Conservation (phyloP, 2,797 vertebrate species). For the Apogon hyalosoma region DNA sequence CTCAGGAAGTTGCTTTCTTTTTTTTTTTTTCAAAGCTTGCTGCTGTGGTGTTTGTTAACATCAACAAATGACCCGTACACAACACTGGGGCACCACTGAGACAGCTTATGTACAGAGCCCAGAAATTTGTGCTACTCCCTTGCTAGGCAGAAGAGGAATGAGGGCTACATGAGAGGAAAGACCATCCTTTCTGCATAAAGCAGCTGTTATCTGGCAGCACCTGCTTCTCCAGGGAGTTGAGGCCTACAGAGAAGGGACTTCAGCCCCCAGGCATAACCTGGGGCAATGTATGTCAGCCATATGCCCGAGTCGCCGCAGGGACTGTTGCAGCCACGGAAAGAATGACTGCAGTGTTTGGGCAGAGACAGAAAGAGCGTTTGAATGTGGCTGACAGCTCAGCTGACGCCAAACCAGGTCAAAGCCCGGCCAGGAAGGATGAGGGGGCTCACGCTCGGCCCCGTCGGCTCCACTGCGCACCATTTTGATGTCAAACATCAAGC, state of each 20-base stretch:
- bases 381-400: constrained; percentile 43
- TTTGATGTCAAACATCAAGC: constrained; percentile 47
- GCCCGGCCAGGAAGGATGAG: constrained; percentile 31
- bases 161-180: constrained; percentile 10
- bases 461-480: background rate
- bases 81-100: too few species aligned
- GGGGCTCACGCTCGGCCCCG: background rate
- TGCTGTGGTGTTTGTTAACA: too few species aligned
- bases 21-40: too few species aligned
- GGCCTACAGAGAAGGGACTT: constrained; percentile 41
- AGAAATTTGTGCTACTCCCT: too few species aligned
- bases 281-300: constrained; percentile 67
- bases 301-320: constrained; percentile 60
- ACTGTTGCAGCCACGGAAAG: constrained; percentile 20
- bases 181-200: constrained; percentile 37
- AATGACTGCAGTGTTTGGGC: constrained; percentile 59
- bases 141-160: too few species aligned
- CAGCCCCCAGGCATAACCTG: constrained; percentile 63
- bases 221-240: constrained; percentile 61
- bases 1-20: too few species aligned
- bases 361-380: constrained; percentile 44
- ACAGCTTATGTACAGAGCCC: too few species aligned
- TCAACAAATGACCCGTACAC: too few species aligned
- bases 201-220: constrained; percentile 64
- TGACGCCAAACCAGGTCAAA: constrained; percentile 57